Evolutionary conservation across 2,797 vertebrate species (phyloP), one percentile per base, ranked within the genome.

Genomic region (Trematomus bernacchii): DNA sequence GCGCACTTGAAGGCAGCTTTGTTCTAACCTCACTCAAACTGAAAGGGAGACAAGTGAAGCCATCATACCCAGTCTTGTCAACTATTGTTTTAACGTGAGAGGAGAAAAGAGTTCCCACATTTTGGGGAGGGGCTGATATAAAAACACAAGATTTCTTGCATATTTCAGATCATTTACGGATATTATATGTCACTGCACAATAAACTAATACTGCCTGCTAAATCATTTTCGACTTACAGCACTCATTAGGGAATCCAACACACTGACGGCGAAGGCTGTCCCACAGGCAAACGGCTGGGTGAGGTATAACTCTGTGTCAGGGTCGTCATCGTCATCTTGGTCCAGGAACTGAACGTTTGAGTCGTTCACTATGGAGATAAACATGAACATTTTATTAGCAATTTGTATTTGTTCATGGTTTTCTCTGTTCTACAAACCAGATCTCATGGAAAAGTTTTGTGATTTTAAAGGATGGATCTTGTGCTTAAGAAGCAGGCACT

Each of bases 321-420:
- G 98, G 85, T 99, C 98, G 50, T 99, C 98, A 0, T 99, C 98
- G 1, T 99, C 98, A 1, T 99, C 98, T 96, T 99, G 98, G 96
- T 99, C 98, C 97, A 99, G 91, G 94, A 99, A 99, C 94, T 99
- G 98, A 92, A 99, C 98, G 47, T 99, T 99, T 50, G 98, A 98
- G 93, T 99, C 98, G 3, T 99, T 99, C 91, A 99, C 98, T 99
- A 3, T 18, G 30, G 79, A 43, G 7, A 15, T 21, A 83, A 79
- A 82, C 3, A 9, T 43, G 37, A 15, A 21, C 0, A 64, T 67
- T 18, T 62, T 18, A 64, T 82, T 47, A 79, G 30, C 78, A 51
- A 47, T 70, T 66, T 50, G 46, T n/a, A 64, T 66, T 52, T 68
- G 9, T 55, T 43, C 14, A 27, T 60, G 33, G 15, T 40, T 7